Evolutionary conservation across 1,140 invertebrate genomes (phyloP).

Genomic region (Paralvinella palmiformis): DNA sequence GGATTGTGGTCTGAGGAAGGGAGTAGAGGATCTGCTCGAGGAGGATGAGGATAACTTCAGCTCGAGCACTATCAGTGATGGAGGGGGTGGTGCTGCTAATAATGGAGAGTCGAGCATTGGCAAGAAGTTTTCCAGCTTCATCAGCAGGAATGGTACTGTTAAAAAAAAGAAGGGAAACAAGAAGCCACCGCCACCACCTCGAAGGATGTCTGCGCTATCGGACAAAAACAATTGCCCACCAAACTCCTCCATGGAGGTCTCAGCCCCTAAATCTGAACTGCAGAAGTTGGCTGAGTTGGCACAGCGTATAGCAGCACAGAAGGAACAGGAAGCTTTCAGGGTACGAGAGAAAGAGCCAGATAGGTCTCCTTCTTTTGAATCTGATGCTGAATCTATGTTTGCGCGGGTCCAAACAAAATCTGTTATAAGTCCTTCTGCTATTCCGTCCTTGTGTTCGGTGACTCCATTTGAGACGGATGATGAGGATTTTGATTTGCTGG

Average conservation of each 20-base stretch:
- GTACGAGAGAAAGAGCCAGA: neutral
- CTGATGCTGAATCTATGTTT: neutral
- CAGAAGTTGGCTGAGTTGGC: neutral
- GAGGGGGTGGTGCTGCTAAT: too few species aligned
- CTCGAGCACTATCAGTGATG: neutral
- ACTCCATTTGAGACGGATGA: neutral
- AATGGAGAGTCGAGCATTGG: neutral
- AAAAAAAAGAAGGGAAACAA: neutral
- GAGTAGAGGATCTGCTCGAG: neutral
- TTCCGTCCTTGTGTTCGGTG: neutral
- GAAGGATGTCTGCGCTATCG: neutral
- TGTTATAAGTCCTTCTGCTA: neutral
- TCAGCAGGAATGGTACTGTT: neutral
- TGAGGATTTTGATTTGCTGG: neutral
- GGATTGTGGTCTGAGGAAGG: conserved; percentile 69
- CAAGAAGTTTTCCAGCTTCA: neutral
- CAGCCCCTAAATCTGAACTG: neutral
- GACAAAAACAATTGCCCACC: neutral
- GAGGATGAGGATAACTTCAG: neutral
- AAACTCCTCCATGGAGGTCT: neutral
- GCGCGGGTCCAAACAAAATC: neutral
- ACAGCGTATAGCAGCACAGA: neutral
- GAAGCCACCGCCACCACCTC: conserved; percentile 5
- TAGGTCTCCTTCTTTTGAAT: conserved; percentile 1
- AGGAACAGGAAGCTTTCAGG: neutral